These are phyloP conservation scores for Lampris incognitus DNA, from an alignment of 2,113 vertebrate genomes.

Conservation along the genomic window DNA sequence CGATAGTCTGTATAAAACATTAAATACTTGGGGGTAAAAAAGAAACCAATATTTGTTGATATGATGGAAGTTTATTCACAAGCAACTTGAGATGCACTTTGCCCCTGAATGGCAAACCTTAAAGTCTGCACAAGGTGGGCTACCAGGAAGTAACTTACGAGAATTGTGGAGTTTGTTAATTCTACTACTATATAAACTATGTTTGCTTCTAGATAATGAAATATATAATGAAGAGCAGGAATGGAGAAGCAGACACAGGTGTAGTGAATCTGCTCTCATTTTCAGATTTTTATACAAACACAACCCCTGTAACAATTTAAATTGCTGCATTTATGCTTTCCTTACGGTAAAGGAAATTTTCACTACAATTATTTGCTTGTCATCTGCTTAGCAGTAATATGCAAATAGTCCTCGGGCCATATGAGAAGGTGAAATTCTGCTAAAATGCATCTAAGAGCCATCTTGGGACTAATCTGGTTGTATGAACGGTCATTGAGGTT, in stretches of 20 bases:
- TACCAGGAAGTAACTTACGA: neutral
- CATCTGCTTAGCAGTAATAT: neutral
- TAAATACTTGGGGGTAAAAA: no score
- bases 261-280: neutral
- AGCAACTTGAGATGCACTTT: constrained; percentile 56
- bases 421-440: neutral
- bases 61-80: constrained; percentile 32
- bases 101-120: constrained; percentile 13
- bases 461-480: neutral
- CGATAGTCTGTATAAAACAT: neutral
- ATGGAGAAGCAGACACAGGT: constrained; percentile 31
- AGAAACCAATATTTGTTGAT: no score
- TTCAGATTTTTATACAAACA: neutral
- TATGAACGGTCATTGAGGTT: constrained; percentile 22
- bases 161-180: neutral
- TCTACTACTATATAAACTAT: neutral
- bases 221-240: neutral
- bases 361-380: neutral
- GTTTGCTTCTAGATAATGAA: no score
- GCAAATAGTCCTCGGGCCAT: neutral
- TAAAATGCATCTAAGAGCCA: neutral
- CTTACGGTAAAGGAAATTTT: neutral
- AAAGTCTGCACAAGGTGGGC: constrained; percentile 1
- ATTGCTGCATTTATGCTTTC: neutral
- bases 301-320: neutral